These are phyloP conservation scores for Catocala fraxini DNA, from an alignment of 2,888 invertebrate genomes.

Conservation along the genomic window DNA sequence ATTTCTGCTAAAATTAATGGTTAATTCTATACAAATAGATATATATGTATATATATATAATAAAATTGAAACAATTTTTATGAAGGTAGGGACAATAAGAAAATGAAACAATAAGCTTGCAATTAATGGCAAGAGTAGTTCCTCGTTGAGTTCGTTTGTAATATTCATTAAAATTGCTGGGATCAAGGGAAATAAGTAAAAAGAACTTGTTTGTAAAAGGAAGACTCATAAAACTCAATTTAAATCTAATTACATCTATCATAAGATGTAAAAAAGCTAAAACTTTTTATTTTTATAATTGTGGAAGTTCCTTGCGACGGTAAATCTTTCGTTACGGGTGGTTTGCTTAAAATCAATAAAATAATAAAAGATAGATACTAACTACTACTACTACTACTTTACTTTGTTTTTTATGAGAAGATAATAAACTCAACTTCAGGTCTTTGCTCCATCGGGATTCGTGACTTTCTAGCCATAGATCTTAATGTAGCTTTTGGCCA, in stretches of 20 bases:
- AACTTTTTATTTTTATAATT: constrained; percentile 12
- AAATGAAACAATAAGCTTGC: constrained; percentile 13
- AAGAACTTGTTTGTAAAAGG: constrained; percentile 12
- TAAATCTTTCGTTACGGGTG: constrained; percentile 8
- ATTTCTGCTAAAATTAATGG: constrained; percentile 67
- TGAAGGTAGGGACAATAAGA: constrained; percentile 9
- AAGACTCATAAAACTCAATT: constrained; percentile 18
- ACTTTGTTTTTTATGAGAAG: too few species aligned
- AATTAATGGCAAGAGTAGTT: not conserved
- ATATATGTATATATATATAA: constrained; percentile 29
- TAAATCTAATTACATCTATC: constrained; percentile 18
- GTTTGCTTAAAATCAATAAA: constrained; percentile 3
- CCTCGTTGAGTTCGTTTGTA: constrained; percentile 1
- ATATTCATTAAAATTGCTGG: constrained; percentile 11
- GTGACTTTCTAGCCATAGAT: constrained; percentile 4
- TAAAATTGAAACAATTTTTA: constrained; percentile 28
- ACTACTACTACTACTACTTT: too few species aligned
- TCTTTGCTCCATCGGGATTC: not conserved
- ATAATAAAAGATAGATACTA: too few species aligned
- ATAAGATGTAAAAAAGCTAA: constrained; percentile 15
- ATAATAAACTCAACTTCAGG: not conserved
- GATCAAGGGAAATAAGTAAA: constrained; percentile 6
- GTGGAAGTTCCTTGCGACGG: constrained; percentile 10
- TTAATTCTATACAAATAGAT: constrained; percentile 44
- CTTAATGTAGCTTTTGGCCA: not conserved